Percentiles rank a stretch among this genome's conserved stretches.
Evolutionary conservation across 2,797 vertebrate species (phyloP).

Genomic region (Gambelia wislizenii): DNA sequence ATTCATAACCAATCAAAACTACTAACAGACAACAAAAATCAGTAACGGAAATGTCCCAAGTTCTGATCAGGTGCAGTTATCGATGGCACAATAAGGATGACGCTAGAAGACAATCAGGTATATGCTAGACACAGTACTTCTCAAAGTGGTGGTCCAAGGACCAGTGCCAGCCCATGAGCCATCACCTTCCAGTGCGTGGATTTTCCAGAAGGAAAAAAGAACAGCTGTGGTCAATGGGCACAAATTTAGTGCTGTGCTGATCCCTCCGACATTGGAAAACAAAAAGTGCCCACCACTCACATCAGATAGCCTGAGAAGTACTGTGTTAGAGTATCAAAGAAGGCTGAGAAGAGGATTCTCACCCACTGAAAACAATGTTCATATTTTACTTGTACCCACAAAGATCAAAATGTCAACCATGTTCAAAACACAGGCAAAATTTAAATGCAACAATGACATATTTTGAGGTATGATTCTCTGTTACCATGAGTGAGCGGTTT

Average conservation of each 20-base stretch:
- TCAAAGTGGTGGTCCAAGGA: no score
- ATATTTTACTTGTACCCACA: background rate
- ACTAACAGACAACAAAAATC: background rate
- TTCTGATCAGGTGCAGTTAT: background rate
- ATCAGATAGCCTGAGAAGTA: no score
- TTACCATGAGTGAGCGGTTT: background rate
- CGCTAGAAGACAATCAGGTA: background rate
- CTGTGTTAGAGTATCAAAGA: background rate
- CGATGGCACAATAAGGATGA: background rate
- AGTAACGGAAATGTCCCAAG: background rate
- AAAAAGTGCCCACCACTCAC: no score
- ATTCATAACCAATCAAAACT: background rate
- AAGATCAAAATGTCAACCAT: background rate
- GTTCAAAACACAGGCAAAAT: background rate
- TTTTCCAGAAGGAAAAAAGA: no score
- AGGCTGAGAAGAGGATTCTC: background rate
- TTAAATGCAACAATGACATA: background rate
- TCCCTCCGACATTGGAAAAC: no score
- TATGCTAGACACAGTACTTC: background rate
- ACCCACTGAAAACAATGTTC: background rate
- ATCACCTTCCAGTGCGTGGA: no score
- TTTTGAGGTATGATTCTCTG: background rate
- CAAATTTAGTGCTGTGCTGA: no score
- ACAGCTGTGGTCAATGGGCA: no score
- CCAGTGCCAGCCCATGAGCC: no score